A percentile compares a stretch with the other conserved stretches of the same genome.
Evolutionary conservation across 1,140 invertebrate species (phyloP).

Genomic region (Pygmarrhopalites habei): DNA sequence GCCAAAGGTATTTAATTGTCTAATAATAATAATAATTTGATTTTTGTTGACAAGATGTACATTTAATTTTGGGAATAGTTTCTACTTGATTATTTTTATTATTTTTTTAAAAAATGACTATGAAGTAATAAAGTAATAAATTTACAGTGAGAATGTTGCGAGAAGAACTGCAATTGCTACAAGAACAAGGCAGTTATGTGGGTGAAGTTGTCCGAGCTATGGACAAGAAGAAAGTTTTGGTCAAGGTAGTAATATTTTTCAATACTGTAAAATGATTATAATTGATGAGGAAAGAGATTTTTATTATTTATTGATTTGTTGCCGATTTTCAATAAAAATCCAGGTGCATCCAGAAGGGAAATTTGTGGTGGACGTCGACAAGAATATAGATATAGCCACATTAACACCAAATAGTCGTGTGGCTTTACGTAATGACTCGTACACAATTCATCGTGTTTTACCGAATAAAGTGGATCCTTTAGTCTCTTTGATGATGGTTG

Average conservation of each 20-base stretch:
- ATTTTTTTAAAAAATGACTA: neutral
- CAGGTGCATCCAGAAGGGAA: constrained; percentile 97
- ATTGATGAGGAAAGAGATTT: too few relatives aligned
- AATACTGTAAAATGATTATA: neutral
- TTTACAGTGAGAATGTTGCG: constrained; percentile 85
- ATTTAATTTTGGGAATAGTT: neutral
- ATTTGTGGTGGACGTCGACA: constrained; percentile 99
- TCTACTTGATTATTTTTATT: neutral
- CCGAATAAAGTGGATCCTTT: constrained; percentile 99
- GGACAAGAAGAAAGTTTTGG: constrained; percentile 99
- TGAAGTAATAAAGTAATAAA: neutral
- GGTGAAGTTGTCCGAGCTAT: constrained; percentile 99
- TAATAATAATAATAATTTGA: neutral
- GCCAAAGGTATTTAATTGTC: constrained; percentile 80
- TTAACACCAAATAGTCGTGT: constrained; percentile 97
- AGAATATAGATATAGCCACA: constrained; percentile 98
- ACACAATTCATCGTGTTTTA: constrained; percentile 96
- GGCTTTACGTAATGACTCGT: constrained; percentile 95
- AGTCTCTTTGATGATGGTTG: constrained; percentile 99
- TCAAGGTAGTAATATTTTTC: constrained; percentile 56
- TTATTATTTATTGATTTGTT: neutral
- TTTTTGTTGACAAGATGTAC: neutral
- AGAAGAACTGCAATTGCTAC: constrained; percentile 93
- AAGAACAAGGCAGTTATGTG: constrained; percentile 99
- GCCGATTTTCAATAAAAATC: too few relatives aligned